phyloP scores from a whole-genome alignment of 2,888 invertebrate genomes.

The Galeruca laticollis region DNA sequence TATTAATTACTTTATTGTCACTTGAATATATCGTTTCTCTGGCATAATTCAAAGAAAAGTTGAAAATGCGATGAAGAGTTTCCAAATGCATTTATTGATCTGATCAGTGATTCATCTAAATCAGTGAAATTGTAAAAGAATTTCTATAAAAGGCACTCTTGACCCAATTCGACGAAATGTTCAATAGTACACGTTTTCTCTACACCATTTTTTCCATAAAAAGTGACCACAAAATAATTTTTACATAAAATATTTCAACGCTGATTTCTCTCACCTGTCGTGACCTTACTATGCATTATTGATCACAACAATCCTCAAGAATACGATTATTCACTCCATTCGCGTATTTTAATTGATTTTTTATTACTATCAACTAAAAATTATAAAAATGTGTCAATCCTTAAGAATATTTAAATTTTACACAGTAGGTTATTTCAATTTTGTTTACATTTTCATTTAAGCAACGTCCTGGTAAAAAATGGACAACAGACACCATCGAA shows the following conservation, averaged over 20 bases:
- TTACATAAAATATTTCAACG: slow-evolving; percentile 29
- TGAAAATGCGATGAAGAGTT: neutral
- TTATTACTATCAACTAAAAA: too few relatives aligned
- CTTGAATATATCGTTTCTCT: neutral
- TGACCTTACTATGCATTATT: slow-evolving; percentile 29
- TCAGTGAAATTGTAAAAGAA: slow-evolving; percentile 20
- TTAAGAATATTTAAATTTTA: too few relatives aligned
- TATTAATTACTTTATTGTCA: too few relatives aligned
- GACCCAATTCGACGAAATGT: slow-evolving; percentile 25
- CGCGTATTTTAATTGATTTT: too few relatives aligned
- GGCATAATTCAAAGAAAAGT: neutral
- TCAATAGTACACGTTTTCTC: slow-evolving; percentile 25
- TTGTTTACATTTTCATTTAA: neutral
- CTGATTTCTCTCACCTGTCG: slow-evolving; percentile 39
- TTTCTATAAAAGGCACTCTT: slow-evolving; percentile 15
- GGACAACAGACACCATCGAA: neutral
- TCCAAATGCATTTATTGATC: neutral
- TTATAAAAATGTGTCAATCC: too few relatives aligned
- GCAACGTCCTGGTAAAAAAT: neutral
- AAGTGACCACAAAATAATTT: slow-evolving; percentile 32
- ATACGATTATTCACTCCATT: neutral
- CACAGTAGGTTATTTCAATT: neutral
- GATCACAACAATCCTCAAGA: neutral
- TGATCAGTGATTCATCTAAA: neutral
- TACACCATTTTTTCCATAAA: slow-evolving; percentile 30